phyloP scores from a whole-genome alignment of 2,888 invertebrate genomes.

The Sericinus montela region DNA sequence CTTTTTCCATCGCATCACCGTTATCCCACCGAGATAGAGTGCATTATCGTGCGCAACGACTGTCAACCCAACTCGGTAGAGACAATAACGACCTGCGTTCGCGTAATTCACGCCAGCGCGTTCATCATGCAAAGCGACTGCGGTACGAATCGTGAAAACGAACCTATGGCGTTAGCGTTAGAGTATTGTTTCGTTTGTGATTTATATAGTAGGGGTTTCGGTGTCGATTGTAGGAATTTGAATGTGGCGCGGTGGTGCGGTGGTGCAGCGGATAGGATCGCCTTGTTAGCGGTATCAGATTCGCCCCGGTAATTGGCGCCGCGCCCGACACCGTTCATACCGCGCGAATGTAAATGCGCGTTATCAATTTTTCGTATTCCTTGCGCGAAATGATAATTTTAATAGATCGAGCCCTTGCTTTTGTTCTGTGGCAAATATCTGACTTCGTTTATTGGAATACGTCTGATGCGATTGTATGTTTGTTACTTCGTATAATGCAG shows the following conservation, averaged over 20 bases:
- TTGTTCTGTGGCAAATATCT: constrained; percentile 12
- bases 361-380: constrained; percentile 42
- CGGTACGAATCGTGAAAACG: constrained; percentile 14
- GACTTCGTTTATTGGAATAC: constrained; percentile 7
- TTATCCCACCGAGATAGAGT: constrained; percentile 21
- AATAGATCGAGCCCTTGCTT: constrained; percentile 26
- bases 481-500: too few relatives aligned
- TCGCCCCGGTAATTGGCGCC: constrained; percentile 72
- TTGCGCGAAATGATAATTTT: constrained; percentile 32
- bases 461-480: too few relatives aligned
- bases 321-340: constrained; percentile 39
- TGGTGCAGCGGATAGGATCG: constrained; percentile 61
- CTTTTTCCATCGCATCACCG: background rate
- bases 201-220: constrained; percentile 26
- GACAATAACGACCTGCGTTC: constrained; percentile 62
- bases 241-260: constrained; percentile 43
- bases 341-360: constrained; percentile 28
- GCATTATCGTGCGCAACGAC: constrained; percentile 14
- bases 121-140: constrained; percentile 68
- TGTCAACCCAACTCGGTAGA: constrained; percentile 4
- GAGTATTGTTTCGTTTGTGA: background rate
- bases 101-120: constrained; percentile 67
- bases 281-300: constrained; percentile 76
- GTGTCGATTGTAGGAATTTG: constrained; percentile 62
- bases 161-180: background rate